Conservation (phyloP, 2,888 invertebrate genomes). For the Tiliacea citrago region DNA sequence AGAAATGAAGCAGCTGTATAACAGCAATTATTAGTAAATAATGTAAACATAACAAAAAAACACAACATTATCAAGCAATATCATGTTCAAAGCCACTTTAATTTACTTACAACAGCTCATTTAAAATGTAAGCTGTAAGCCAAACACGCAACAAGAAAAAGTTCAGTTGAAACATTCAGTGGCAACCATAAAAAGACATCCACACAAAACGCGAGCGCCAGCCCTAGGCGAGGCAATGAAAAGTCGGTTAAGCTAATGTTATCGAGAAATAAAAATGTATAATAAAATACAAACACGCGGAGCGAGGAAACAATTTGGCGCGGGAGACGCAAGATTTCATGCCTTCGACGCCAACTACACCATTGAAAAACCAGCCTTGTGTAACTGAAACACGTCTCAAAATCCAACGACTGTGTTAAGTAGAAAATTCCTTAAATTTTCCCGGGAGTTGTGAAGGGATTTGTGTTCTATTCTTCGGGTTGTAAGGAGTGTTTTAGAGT, state of each 20-base stretch:
- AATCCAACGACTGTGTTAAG: constrained; percentile 70
- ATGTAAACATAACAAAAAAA: constrained; percentile 16
- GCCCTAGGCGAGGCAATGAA: constrained; percentile 89
- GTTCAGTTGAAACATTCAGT: constrained; percentile 66
- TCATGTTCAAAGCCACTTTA: constrained; percentile 41
- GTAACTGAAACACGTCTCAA: constrained; percentile 70
- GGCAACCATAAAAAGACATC: constrained; percentile 71
- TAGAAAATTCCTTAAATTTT: constrained; percentile 89
- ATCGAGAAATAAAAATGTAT: constrained; percentile 91
- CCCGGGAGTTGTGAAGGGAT: constrained; percentile 62
- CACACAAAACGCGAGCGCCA: constrained; percentile 75
- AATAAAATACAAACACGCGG: constrained; percentile 91
- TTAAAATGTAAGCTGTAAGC: constrained; percentile 50
- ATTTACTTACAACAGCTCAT: constrained; percentile 47
- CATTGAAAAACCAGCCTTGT: constrained; percentile 73
- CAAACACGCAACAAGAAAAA: constrained; percentile 52
- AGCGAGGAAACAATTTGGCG: constrained; percentile 91
- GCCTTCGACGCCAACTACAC: constrained; percentile 72
- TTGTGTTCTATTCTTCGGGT: constrained; percentile 68
- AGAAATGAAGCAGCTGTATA: neutral
- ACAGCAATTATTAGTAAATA: constrained; percentile 2
- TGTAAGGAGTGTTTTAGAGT: constrained; percentile 74
- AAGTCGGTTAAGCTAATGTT: constrained; percentile 91
- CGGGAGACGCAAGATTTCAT: constrained; percentile 90
- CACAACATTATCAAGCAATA: constrained; percentile 24